A percentile compares a stretch with the other conserved stretches of the same genome.
Conservation (phyloP, 2,797 vertebrate genomes). For the Cygnus olor region DNA sequence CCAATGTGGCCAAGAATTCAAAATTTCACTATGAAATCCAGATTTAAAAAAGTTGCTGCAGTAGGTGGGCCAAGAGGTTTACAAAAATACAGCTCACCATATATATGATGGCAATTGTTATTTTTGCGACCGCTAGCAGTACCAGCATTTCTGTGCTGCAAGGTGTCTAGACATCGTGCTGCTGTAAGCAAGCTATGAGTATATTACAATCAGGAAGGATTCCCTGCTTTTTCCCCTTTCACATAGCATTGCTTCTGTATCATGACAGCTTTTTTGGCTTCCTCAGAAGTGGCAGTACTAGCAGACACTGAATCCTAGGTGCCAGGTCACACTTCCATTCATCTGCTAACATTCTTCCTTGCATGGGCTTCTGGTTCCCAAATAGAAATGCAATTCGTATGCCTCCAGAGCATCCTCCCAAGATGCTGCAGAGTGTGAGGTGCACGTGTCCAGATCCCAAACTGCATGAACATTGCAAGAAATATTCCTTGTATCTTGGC, state of each 20-base stretch:
- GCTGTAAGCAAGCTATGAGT: background rate
- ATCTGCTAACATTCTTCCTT: background rate
- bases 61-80: background rate
- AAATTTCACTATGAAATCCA: background rate
- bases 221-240: background rate
- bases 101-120: rapidly evolving
- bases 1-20: background rate
- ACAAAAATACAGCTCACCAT: background rate
- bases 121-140: background rate
- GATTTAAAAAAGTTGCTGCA: background rate
- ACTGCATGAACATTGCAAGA: background rate
- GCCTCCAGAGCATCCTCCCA: background rate
- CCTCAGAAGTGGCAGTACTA: background rate
- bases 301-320: background rate
- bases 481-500: background rate
- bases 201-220: background rate
- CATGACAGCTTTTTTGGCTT: background rate
- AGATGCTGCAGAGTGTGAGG: background rate
- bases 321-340: background rate
- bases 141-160: background rate
- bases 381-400: background rate
- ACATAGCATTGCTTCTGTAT: background rate
- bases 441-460: background rate
- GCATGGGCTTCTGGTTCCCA: background rate
- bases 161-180: background rate